Evolutionary conservation across 2,113 vertebrate species (phyloP).

Genomic region (Tetraodon nigroviridis): DNA sequence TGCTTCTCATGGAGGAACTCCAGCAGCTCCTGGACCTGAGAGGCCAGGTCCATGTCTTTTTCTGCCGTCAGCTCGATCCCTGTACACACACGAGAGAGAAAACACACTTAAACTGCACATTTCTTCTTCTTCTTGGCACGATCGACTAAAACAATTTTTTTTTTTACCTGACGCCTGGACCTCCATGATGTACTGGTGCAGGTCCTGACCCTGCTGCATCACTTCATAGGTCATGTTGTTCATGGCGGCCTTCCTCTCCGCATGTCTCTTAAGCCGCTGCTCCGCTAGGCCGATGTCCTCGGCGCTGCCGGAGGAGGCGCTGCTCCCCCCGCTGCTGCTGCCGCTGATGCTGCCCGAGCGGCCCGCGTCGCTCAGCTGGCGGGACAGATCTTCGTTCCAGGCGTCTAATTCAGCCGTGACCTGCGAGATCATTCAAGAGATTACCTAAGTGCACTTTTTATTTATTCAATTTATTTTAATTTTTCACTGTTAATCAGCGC

Average conservation of each 20-base stretch:
- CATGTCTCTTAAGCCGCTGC: conserved; percentile 91
- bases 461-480: no score
- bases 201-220: conserved; percentile 95
- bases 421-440: conserved; percentile 51
- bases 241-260: conserved; percentile 91
- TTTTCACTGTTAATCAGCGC: no score
- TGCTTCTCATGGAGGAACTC: conserved; percentile 98
- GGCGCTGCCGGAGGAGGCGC: conserved; percentile 43
- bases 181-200: conserved; percentile 99
- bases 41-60: conserved; percentile 93
- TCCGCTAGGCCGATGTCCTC: conserved; percentile 90
- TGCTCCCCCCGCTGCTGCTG: conserved; percentile 17
- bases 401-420: conserved; percentile 93
- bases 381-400: conserved; percentile 94
- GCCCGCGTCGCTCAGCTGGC: conserved; percentile 71
- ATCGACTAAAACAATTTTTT: no score
- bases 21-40: conserved; percentile 96
- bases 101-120: not conserved
- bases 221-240: conserved; percentile 99
- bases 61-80: conserved; percentile 96
- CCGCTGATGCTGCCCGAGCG: conserved; percentile 27
- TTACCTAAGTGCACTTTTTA: no score
- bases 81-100: conserved; percentile 53
- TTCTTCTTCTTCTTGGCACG: no score
- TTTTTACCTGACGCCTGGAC: conserved; percentile 91